Percentiles rank a stretch among this genome's conserved stretches.
These are phyloP conservation scores for Gobio gobio DNA, from an alignment of 2,113 vertebrate genomes.

Conservation along the genomic window DNA sequence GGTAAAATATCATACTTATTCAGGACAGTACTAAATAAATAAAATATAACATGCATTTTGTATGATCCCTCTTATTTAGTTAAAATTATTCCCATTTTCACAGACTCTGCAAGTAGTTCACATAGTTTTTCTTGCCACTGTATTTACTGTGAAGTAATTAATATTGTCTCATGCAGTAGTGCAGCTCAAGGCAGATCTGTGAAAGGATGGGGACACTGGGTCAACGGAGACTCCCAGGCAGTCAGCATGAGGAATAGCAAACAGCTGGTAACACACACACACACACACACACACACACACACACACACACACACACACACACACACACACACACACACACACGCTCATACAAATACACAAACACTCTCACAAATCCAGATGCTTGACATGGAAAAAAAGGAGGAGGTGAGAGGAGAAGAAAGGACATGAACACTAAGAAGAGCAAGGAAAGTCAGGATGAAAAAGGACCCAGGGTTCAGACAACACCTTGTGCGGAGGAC, in stretches of 20 bases:
- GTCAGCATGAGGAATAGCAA: conserved; percentile 72
- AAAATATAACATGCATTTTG: too few species aligned
- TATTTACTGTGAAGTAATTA: neutral
- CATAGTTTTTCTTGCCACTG: too few species aligned
- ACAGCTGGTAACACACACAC: conserved; percentile 67
- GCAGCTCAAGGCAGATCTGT: neutral
- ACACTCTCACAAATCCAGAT: neutral
- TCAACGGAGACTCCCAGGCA: conserved; percentile 49
- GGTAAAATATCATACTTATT: too few species aligned
- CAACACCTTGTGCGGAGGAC: neutral
- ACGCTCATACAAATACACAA: neutral
- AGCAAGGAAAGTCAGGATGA: neutral
- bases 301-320: neutral
- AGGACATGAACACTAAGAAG: neutral
- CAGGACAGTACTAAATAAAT: too few species aligned
- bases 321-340: neutral
- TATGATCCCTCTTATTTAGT: too few species aligned
- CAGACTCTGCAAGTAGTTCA: too few species aligned
- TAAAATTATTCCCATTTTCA: too few species aligned
- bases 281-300: neutral
- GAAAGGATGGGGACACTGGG: conserved; percentile 16
- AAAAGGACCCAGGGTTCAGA: neutral
- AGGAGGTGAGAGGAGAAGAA: neutral
- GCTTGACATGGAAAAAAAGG: neutral
- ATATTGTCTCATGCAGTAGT: neutral